Conservation (phyloP, 2,113 vertebrate species). For the Cettia cetti region DNA sequence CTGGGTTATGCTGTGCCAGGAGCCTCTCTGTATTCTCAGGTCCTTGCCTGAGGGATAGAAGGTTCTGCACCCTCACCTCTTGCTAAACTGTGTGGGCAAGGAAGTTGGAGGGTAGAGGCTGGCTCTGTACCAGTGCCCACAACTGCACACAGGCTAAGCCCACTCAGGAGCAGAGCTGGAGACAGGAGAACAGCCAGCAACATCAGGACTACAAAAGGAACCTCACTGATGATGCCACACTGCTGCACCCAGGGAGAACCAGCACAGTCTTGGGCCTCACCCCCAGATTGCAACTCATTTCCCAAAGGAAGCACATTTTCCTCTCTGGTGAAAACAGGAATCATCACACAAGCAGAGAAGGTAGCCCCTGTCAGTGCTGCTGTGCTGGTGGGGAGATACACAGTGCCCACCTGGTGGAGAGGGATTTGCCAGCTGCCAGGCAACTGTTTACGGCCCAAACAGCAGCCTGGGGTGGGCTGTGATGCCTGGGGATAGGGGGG, state of each 20-base stretch:
- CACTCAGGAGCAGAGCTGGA: not conserved
- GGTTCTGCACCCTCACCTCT: not conserved
- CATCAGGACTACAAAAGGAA: not conserved
- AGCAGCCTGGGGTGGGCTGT: not conserved
- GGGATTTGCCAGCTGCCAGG: not conserved
- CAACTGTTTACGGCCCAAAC: rapidly evolving
- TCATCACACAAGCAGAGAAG: not conserved
- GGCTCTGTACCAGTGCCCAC: not conserved
- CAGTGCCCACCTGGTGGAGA: rapidly evolving
- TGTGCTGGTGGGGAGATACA: not conserved
- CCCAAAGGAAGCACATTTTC: not conserved
- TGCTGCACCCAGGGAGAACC: not conserved
- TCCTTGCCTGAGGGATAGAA: not conserved
- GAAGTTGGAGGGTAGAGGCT: not conserved
- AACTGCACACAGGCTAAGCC: not conserved
- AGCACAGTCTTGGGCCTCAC: not conserved
- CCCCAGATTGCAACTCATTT: not conserved
- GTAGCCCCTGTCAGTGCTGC: not conserved
- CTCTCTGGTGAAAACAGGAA: not conserved
- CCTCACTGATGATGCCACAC: not conserved
- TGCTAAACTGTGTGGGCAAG: not conserved
- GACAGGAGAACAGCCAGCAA: not conserved
- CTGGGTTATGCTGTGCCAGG: not conserved
- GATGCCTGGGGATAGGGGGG: not conserved
- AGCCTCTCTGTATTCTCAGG: not conserved